Base-by-base conservation (phyloP, 2,888 invertebrate species). In the Mythimna vitellina region DNA sequence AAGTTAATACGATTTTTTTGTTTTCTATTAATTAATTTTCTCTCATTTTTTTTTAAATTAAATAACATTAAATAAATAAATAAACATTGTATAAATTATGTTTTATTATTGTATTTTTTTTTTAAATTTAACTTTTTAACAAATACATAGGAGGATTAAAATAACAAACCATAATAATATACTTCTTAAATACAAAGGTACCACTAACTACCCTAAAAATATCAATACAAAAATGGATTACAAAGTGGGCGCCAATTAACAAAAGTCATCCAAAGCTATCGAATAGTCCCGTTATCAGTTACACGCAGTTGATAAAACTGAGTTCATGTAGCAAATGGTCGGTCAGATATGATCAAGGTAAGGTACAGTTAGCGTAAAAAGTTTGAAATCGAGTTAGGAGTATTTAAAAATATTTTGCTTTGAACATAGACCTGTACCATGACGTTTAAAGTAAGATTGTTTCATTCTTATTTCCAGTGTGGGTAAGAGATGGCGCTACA, bases 241-340 rank as follows among this genome's bases (percentile, higher is more conserved):
- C 49, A 51, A 51, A 51, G 8, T 51, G n/a, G n/a, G 3, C 49
- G 53, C 54, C 68, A 84, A 77, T 82, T 75, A 82, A 70, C 73
- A 70, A 83, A 71, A 74, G 46, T 64, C 57, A 25, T 71, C 10
- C 57, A 80, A 78, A 56, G 67, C 83, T 70, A 81, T 87, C 81
- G 78, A 85, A 81, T 80, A 69, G 80, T 70, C 51, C 32, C n/a
- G 61, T 56, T 65, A 86, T 80, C 80, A 56, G 64, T 70, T 75
- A 70, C 25, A 32, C 22, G 14, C 38, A 22, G 51, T 49, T 69
- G 81, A 86, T 87, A 83, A 83, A 80, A 65, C 58, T 25, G 64
- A 72, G 71, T 82, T 85, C 85, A 88, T 89, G 86, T 80, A 63
- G 71, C 81, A 72, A 88, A 88, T 89, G 85, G 87, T 82, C 82